A percentile compares a stretch with the other conserved stretches of the same genome.
Evolutionary conservation across 2,797 vertebrate genomes (phyloP).

Genomic region (Dicrostonyx torquatus): DNA sequence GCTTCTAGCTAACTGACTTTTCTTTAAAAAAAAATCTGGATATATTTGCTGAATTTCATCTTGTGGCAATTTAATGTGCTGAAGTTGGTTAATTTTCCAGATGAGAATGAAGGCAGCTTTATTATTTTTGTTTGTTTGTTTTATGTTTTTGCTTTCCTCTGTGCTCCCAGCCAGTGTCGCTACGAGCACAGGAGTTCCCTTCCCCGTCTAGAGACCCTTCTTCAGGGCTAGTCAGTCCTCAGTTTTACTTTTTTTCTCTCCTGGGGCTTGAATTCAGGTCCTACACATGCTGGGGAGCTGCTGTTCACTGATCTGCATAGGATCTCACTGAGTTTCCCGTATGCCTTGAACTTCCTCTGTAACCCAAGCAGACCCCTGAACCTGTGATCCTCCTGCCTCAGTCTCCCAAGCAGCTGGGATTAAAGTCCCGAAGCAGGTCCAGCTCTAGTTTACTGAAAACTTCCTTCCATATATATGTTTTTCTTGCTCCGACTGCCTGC

Average conservation of each 20-base stretch:
- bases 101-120: background rate
- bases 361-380: background rate
- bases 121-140: background rate
- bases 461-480: background rate
- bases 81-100: background rate
- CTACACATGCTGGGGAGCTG: background rate
- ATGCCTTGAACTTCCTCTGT: background rate
- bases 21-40: slow-evolving; percentile 29
- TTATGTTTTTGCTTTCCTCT: background rate
- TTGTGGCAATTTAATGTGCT: background rate
- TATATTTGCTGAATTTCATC: slow-evolving; percentile 4
- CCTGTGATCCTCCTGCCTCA: background rate
- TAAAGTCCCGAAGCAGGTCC: background rate
- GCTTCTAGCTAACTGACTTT: background rate
- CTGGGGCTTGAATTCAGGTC: background rate
- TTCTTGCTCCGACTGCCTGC: background rate
- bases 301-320: background rate
- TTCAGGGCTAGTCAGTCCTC: background rate
- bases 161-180: background rate
- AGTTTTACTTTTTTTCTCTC: background rate
- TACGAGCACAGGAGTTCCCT: background rate
- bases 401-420: background rate
- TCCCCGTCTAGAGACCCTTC: background rate
- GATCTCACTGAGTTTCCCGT: background rate
- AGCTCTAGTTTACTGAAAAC: background rate